Evolutionary conservation across 2,113 vertebrate species (phyloP).

Genomic region (Equus quagga): DNA sequence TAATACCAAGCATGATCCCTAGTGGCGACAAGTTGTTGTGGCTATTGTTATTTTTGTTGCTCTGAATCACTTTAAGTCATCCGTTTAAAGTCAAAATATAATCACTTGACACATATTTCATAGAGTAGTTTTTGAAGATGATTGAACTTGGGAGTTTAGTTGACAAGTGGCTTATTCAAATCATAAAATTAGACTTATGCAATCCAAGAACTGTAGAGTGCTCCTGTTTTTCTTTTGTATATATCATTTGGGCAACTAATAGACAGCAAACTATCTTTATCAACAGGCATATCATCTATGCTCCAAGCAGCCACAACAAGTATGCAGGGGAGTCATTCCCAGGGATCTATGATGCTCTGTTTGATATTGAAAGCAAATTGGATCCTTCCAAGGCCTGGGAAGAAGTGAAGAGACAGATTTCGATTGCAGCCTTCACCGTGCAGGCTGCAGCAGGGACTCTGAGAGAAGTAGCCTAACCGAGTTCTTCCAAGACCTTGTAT

Average conservation of each 20-base stretch:
- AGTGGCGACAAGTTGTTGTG: neutral
- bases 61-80: neutral
- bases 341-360: conserved; percentile 95
- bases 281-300: conserved; percentile 94
- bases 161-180: neutral
- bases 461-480: conserved; percentile 74
- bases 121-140: neutral
- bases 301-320: conserved; percentile 97
- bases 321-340: conserved; percentile 96
- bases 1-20: neutral
- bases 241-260: neutral
- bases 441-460: conserved; percentile 93
- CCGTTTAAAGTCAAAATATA: neutral
- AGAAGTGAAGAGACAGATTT: conserved; percentile 95
- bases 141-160: neutral
- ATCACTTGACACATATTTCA: neutral
- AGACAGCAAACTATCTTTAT: conserved; percentile 23
- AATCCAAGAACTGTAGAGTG: neutral
- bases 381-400: conserved; percentile 89
- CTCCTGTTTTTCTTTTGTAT: neutral
- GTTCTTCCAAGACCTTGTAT: neutral
- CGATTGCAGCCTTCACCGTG: conserved; percentile 93
- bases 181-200: neutral
- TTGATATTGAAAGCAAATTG: conserved; percentile 90
- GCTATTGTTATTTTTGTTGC: neutral